Base-by-base conservation (phyloP, 2,797 vertebrate genomes). In the Huso huso region DNA sequence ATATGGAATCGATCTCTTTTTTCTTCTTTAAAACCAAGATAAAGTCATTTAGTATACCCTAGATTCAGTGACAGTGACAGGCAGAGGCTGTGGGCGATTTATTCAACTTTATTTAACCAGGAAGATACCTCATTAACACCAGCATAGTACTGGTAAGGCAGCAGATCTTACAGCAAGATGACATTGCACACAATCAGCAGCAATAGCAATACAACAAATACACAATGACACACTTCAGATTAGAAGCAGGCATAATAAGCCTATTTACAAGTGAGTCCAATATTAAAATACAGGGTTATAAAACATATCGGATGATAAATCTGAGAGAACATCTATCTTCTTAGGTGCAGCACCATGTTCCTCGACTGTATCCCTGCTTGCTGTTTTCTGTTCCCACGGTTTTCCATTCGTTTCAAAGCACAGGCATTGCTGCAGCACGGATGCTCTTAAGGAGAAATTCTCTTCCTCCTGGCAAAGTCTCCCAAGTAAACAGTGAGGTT, bases 61-160 rank as follows among this genome's bases (percentile, higher is more conserved):
- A 37, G 23, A 37, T 37, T 37, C 15, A 18, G 15, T 18, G 15
- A 18, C 23, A 37, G 23, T 37, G 74, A 76, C 68, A 66, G 67
- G 69, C 58, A 64, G 71, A 72, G 73, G 37, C 73, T 64, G 64
- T 8, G n/a, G 68, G 52, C 72, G 74, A 68, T 74, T 76, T 76
- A 75, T 78, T 72, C 73, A 75, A 78, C 81, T 68, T 65, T 72
- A 81, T 81, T 72, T 64, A 60, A 66, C 64, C 74, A 75, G 67
- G 62, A 58, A 61, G 51, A 64, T 23, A 69, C 23, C 2, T 69
- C 71, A 69, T 76, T 79, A 76, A 67, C 76, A 73, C 68, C 37
- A 67, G 66, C 72, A 60, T 51, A 57, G 59, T 70, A 70, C 64
- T 62, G 72, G 72, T 65, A 74, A 77, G 73, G 72, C 57, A 51